A percentile compares a stretch with the other conserved stretches of the same genome.
These are phyloP conservation scores for Oncorhynchus tshawytscha DNA, from an alignment of 2,113 vertebrate species.

Conservation along the genomic window DNA sequence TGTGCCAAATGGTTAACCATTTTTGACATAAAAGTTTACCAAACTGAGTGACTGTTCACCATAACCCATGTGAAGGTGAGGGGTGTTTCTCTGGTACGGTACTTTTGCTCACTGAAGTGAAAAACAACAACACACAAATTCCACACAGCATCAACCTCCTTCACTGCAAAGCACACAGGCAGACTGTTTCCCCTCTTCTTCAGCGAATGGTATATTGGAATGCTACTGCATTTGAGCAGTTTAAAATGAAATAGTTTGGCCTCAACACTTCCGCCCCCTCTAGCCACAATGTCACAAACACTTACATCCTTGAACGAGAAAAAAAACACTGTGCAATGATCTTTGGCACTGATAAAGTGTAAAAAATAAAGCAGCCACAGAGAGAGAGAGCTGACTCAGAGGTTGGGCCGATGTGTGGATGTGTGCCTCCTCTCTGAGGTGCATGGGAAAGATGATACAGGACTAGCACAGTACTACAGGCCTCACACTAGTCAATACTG, in stretches of 20 bases:
- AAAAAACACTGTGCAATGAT: conserved; percentile 33
- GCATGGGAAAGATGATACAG: background rate
- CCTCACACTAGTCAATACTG: background rate
- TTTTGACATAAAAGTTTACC: background rate
- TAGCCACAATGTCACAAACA: conserved; percentile 66
- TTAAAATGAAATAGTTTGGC: conserved; percentile 65
- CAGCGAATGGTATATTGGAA: conserved; percentile 51
- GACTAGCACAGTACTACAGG: background rate
- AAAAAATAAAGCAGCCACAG: conserved; percentile 42
- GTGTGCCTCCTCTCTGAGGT: conserved; percentile 1
- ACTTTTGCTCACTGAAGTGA: no score
- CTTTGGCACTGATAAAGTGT: conserved; percentile 45
- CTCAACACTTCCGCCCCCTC: conserved; percentile 57
- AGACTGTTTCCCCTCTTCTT: background rate
- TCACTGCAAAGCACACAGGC: conserved; percentile 32
- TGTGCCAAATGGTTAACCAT: background rate
- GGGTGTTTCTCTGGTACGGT: conserved; percentile 8
- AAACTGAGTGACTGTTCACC: background rate
- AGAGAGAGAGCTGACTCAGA: conserved; percentile 53
- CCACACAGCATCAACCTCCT: conserved; percentile 53
- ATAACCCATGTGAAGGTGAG: conserved; percentile 6
- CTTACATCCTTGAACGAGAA: conserved; percentile 50
- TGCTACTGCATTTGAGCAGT: conserved; percentile 55
- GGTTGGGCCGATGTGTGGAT: conserved; percentile 1
- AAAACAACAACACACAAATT: conserved; percentile 50